Evolutionary conservation across 2,888 invertebrate genomes (phyloP).

Genomic region (Drosophila buzzatii): DNA sequence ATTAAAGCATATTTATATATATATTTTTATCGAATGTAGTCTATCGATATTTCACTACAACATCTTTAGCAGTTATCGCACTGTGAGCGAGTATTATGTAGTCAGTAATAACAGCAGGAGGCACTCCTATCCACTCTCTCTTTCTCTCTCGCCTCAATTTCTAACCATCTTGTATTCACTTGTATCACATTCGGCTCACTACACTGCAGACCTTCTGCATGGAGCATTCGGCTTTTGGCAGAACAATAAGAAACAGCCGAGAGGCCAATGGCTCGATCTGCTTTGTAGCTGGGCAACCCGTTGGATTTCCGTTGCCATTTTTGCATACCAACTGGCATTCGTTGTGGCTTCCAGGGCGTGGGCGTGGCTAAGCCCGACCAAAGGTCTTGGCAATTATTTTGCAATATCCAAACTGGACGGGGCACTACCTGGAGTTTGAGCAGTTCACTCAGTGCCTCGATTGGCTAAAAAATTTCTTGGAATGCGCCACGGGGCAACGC

Average conservation of each 20-base stretch:
- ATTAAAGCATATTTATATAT: neutral
- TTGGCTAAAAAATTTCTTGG: conserved; percentile 1
- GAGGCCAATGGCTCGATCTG: conserved; percentile 23
- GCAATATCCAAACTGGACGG: neutral
- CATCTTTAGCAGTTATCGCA: too few relatives aligned
- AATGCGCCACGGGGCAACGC: neutral
- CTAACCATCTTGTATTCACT: neutral
- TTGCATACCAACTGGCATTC: conserved; percentile 15
- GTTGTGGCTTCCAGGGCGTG: conserved; percentile 1
- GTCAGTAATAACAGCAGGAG: neutral
- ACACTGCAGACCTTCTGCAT: neutral
- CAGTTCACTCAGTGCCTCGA: too few relatives aligned
- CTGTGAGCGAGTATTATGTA: neutral
- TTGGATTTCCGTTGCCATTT: conserved; percentile 59
- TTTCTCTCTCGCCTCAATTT: neutral
- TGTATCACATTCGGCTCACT: neutral
- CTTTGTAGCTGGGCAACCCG: conserved; percentile 56
- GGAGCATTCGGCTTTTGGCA: conserved; percentile 1
- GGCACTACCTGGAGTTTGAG: neutral
- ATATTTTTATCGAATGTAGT: neutral
- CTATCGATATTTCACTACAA: neutral
- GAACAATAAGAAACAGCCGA: conserved; percentile 11
- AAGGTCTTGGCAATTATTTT: conserved; percentile 9
- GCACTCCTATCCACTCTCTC: neutral
- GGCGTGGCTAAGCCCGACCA: conserved; percentile 4